phyloP scores from a whole-genome alignment of 2,797 vertebrate genomes.

The Rhinella marina region DNA sequence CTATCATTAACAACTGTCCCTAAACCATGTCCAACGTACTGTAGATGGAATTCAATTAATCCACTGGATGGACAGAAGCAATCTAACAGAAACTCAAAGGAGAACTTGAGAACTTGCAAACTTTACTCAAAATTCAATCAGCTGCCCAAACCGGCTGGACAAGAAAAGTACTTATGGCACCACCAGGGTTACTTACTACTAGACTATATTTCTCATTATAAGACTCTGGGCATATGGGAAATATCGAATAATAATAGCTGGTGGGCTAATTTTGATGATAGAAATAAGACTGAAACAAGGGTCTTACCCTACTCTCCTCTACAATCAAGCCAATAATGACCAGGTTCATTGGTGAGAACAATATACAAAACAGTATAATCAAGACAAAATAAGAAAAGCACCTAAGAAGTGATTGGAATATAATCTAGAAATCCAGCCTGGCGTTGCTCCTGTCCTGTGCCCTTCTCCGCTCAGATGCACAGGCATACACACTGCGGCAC shows the following conservation, averaged over 20 bases:
- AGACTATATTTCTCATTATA: background rate
- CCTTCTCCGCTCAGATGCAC: constrained; percentile 35
- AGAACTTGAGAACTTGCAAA: background rate
- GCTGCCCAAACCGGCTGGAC: constrained; percentile 27
- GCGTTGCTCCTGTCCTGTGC: constrained; percentile 22
- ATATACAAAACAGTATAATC: constrained; percentile 43
- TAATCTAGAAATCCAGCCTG: constrained; percentile 24
- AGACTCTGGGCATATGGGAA: background rate
- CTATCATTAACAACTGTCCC: background rate
- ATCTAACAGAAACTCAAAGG: background rate
- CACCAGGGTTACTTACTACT: background rate
- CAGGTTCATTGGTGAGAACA: constrained; percentile 9
- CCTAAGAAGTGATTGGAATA: constrained; percentile 52
- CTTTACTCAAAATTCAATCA: background rate
- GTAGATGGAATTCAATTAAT: background rate
- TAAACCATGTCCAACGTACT: background rate
- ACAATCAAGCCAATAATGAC: background rate
- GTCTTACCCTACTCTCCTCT: constrained; percentile 7
- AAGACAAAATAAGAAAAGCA: constrained; percentile 53
- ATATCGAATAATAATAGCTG: background rate
- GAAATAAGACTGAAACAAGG: background rate
- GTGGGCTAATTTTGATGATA: background rate
- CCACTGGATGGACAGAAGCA: background rate
- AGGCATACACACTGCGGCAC: constrained; percentile 14
- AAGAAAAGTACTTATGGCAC: background rate